Conservation (phyloP, 2,113 vertebrate genomes). For the Gyps fulvus region DNA sequence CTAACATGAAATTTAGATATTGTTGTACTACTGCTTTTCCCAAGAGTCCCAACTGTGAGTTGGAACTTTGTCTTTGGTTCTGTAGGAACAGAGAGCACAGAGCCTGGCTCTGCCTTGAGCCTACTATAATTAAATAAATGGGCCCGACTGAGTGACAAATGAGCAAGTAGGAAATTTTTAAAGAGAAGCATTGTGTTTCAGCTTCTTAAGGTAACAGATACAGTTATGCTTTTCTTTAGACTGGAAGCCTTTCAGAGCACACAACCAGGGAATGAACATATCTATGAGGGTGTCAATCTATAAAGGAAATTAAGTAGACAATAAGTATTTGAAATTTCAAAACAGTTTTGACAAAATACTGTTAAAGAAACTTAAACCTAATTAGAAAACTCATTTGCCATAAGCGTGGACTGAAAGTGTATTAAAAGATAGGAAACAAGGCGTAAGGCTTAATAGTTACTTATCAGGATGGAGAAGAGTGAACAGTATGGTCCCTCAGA, state of each 20-base stretch:
- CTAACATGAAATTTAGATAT: background rate
- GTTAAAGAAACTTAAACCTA: background rate
- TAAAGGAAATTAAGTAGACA: background rate
- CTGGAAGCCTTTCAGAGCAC: background rate
- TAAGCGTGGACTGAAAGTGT: background rate
- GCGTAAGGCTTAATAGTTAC: background rate
- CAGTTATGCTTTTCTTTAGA: background rate
- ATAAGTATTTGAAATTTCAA: background rate
- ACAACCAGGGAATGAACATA: rapidly evolving
- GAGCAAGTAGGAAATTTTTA: background rate
- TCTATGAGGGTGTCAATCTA: background rate
- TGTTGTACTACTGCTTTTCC: background rate
- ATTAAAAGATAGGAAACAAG: background rate
- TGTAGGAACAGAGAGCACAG: background rate
- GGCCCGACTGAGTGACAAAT: background rate
- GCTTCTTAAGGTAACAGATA: background rate
- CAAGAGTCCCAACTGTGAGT: background rate
- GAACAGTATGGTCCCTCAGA: background rate
- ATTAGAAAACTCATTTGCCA: background rate
- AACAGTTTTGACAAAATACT: background rate
- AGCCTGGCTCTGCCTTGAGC: background rate
- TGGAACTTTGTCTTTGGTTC: background rate
- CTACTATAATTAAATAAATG: background rate
- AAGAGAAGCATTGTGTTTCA: background rate
- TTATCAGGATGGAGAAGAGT: background rate